Base-by-base conservation (phyloP, 2,113 vertebrate species). In the Chionis minor region DNA sequence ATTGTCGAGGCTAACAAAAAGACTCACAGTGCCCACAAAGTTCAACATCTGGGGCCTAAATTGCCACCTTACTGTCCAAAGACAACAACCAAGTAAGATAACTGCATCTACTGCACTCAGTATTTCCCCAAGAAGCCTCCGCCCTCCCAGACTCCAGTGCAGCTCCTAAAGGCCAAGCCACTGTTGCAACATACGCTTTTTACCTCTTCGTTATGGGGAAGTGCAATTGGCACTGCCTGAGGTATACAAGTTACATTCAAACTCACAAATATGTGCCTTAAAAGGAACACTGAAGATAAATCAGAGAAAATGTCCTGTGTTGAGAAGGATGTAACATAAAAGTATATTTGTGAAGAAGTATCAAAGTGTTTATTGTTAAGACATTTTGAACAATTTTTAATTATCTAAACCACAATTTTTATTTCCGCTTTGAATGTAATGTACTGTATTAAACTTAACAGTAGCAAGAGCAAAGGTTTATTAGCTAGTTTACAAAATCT, bases 401-500 rank as follows among this genome's bases (percentile, higher is more conserved):
- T 96, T 92, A 94, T 75, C 65, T 56, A 85, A 89, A 47, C 65
- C 8, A 27, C 8, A 32, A n/a, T 9, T 88, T 94, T 91, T 85
- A 51, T 85, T 97, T 95, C 49, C 73, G 74, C 42, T 66, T n/a
- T 77, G 51, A 90, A 59, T 26, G 47, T 55, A 85, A 80, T 54
- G 44, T 63, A 56, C 45, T 94, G 32, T 69, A 59, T 80, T 92
- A 94, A 91, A 94, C 28, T 85, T 67, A 75, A 79, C n/a, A 92
- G 81, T 49, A 94, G 62, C 58, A 90, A 89, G 45, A 92, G 66
- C 74, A 94, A 80, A 92, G 66, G 70, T 96, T 91, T 94, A 94
- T 95, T 97, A 95, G 81, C 49, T 92, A 70, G 84, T 91, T 91
- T 95, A 92, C 78, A 94, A 97, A 96, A 92, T 88, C 70, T 88